A percentile compares a stretch with the other conserved stretches of the same genome.
These are phyloP conservation scores for Nibea albiflora DNA, from an alignment of 2,113 vertebrate genomes.

Conservation along the genomic window DNA sequence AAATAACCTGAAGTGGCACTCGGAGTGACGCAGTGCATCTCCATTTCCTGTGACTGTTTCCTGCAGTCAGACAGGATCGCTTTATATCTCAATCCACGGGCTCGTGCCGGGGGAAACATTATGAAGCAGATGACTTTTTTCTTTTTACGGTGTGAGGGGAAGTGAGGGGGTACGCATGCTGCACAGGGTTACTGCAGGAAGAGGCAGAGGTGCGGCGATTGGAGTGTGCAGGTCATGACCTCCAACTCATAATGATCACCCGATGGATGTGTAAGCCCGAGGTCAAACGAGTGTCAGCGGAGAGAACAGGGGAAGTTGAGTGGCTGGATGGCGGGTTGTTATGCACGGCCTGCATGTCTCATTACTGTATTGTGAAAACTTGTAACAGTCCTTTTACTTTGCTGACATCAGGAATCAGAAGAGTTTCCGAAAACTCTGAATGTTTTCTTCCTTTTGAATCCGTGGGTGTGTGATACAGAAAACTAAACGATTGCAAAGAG, in stretches of 20 bases:
- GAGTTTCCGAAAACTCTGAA: neutral
- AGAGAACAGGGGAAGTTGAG: conserved; percentile 18
- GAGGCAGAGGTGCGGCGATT: conserved; percentile 68
- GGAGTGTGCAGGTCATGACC: conserved; percentile 76
- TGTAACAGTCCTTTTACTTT: neutral
- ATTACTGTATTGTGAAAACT: neutral
- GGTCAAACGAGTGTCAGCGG: conserved; percentile 76
- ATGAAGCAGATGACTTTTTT: conserved; percentile 32
- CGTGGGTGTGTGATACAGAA: neutral
- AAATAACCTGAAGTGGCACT: conserved; percentile 82
- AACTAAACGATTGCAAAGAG: neutral
- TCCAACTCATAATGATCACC: conserved; percentile 80
- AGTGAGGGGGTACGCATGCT: conserved; percentile 38
- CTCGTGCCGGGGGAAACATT: conserved; percentile 61
- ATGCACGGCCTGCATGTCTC: neutral
- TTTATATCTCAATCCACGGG: conserved; percentile 71
- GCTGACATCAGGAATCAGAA: neutral
- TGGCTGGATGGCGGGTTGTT: neutral
- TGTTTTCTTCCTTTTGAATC: neutral
- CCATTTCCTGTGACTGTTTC: conserved; percentile 79
- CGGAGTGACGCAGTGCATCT: conserved; percentile 69
- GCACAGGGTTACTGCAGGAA: conserved; percentile 58
- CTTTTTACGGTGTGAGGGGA: conserved; percentile 51
- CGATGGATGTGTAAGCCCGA: conserved; percentile 79
- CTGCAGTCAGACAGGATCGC: conserved; percentile 67